These are phyloP conservation scores for Dreissena rostriformis DNA, from an alignment of 1,140 invertebrate genomes.

Conservation along the genomic window DNA sequence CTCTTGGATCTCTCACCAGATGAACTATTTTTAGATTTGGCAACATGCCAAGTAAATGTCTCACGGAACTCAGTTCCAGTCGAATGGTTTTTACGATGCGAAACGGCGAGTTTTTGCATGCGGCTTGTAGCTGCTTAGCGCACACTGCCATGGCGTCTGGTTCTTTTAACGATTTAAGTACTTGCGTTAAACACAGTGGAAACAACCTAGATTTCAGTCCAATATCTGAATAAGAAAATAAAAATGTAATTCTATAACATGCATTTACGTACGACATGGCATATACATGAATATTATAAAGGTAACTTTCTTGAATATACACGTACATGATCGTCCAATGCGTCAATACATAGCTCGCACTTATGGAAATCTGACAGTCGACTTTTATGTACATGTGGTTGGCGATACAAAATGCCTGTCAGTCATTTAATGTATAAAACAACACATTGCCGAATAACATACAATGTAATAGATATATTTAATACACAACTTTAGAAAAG, in stretches of 20 bases:
- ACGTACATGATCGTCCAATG: not conserved
- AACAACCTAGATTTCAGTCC: conserved; percentile 31
- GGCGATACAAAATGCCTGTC: not conserved
- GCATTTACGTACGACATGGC: not conserved
- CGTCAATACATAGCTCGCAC: not conserved
- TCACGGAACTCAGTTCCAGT: conserved; percentile 2
- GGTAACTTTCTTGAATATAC: not conserved
- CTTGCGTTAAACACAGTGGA: not conserved
- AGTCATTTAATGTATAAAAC: too few relatives aligned
- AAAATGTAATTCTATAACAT: not conserved
- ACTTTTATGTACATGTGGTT: not conserved
- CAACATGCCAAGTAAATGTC: conserved; percentile 28
- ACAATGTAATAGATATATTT: too few relatives aligned
- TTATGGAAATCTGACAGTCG: not conserved
- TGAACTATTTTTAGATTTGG: conserved; percentile 47
- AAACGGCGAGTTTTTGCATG: conserved; percentile 22
- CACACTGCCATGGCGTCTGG: not conserved
- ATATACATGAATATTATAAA: not conserved
- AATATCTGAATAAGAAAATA: conserved; percentile 16
- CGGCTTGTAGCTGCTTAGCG: conserved; percentile 8
- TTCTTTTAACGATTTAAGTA: not conserved
- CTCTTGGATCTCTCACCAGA: conserved; percentile 46
- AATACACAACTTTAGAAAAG: too few relatives aligned
- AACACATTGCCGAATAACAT: too few relatives aligned
- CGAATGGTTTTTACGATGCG: conserved; percentile 49